These are phyloP conservation scores for Mamestra configurata DNA, from an alignment of 1,140 invertebrate species.

Conservation along the genomic window DNA sequence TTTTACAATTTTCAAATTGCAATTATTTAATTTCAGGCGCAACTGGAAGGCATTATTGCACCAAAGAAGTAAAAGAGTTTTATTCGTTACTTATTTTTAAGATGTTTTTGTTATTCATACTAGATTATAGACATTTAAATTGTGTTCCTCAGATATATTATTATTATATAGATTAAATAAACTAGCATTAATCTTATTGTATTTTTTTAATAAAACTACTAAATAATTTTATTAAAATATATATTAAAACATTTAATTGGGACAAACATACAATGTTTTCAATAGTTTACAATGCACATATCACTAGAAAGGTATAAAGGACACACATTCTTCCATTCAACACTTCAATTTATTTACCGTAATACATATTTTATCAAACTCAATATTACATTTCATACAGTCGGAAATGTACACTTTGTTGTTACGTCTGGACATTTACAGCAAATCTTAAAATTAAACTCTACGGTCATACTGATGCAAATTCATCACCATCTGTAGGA, in stretches of 20 bases:
- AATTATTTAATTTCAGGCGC: conserved; percentile 90
- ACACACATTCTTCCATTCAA: conserved; percentile 80
- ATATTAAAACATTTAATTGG: conserved; percentile 87
- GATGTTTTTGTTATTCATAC: conserved; percentile 55
- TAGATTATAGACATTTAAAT: conserved; percentile 47
- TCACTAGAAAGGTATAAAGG: conserved; percentile 83
- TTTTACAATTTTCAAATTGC: background rate
- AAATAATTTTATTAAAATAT: conserved; percentile 86
- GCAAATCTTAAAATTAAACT: conserved; percentile 50
- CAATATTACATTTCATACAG: conserved; percentile 64
- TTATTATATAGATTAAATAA: conserved; percentile 27
- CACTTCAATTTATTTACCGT: conserved; percentile 60
- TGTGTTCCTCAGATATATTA: conserved; percentile 45
- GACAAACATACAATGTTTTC: conserved; percentile 87
- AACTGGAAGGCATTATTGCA: conserved; percentile 97
- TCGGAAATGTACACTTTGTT: conserved; percentile 64
- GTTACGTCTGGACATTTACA: conserved; percentile 56
- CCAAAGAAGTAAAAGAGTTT: conserved; percentile 93
- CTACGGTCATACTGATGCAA: conserved; percentile 49
- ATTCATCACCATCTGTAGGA: conserved; percentile 53
- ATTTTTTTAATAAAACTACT: conserved; percentile 63
- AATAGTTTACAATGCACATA: conserved; percentile 86
- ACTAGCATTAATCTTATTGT: background rate
- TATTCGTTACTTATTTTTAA: conserved; percentile 58
- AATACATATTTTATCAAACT: conserved; percentile 50